Evolutionary conservation across 2,113 vertebrate species (phyloP).

Genomic region (Sakesphorus luctuosus): DNA sequence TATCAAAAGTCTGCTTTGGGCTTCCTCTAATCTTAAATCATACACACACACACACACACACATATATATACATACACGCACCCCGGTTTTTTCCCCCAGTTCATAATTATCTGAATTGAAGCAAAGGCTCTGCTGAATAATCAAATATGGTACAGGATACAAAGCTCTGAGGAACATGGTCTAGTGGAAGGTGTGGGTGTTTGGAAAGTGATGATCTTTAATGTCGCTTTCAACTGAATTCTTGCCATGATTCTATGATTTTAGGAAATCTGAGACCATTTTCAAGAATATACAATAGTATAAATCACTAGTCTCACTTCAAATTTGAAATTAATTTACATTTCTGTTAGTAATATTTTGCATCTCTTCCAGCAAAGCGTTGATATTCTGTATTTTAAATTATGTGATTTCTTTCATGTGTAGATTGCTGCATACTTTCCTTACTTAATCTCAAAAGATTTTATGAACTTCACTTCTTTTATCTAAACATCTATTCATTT

Average conservation of each 20-base stretch:
- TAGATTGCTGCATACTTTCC: neutral
- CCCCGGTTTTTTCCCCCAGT: accelerated
- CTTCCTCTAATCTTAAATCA: neutral
- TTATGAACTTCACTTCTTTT: neutral
- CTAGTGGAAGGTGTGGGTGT: neutral
- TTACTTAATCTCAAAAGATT: neutral
- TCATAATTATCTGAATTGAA: neutral
- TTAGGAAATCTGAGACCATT: neutral
- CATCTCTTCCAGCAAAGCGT: neutral
- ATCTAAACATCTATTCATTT: neutral
- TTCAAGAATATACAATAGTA: neutral
- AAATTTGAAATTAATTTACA: neutral
- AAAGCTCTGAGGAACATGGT: neutral
- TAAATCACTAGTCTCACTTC: neutral
- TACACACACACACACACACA: accelerated
- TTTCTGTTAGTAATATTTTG: neutral
- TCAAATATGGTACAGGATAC: neutral
- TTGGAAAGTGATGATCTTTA: neutral
- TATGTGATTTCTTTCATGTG: neutral
- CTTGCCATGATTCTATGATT: neutral
- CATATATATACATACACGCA: accelerated
- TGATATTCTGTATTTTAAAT: neutral
- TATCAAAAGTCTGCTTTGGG: neutral
- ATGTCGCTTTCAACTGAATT: neutral
- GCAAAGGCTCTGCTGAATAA: neutral